Evolutionary conservation across 2,113 vertebrate species (phyloP).

Genomic region (Menura novaehollandiae): DNA sequence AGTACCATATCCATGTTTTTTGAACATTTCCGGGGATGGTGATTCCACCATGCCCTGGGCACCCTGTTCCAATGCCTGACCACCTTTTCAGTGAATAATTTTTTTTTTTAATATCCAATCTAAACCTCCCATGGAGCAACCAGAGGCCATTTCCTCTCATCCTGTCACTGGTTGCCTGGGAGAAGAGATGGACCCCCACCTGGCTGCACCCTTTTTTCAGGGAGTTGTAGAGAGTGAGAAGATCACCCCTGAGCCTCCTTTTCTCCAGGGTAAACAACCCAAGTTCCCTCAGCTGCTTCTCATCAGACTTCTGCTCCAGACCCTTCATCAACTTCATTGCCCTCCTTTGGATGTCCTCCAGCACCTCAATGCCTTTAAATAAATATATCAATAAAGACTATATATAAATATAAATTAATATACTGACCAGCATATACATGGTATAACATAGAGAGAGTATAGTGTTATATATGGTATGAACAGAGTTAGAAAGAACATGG

Average conservation of each 20-base stretch:
- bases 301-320: not conserved
- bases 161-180: not conserved
- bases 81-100: not conserved
- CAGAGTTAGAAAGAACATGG: not conserved
- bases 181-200: accelerated
- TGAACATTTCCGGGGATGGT: not conserved
- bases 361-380: not conserved
- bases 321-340: not conserved
- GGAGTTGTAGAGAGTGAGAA: not conserved
- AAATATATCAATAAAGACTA: not conserved
- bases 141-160: not conserved
- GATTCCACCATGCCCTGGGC: too few relatives aligned
- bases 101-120: not conserved
- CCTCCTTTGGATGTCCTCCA: not conserved
- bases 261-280: not conserved
- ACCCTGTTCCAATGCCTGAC: not conserved
- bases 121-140: not conserved
- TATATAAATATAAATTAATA: not conserved
- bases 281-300: not conserved
- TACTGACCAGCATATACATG: too few relatives aligned
- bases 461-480: not conserved
- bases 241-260: not conserved
- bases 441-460: not conserved
- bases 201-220: not conserved
- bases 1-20: not conserved